Base-by-base conservation (phyloP, 2,888 invertebrate species). In the Macroteleia sp. region DNA sequence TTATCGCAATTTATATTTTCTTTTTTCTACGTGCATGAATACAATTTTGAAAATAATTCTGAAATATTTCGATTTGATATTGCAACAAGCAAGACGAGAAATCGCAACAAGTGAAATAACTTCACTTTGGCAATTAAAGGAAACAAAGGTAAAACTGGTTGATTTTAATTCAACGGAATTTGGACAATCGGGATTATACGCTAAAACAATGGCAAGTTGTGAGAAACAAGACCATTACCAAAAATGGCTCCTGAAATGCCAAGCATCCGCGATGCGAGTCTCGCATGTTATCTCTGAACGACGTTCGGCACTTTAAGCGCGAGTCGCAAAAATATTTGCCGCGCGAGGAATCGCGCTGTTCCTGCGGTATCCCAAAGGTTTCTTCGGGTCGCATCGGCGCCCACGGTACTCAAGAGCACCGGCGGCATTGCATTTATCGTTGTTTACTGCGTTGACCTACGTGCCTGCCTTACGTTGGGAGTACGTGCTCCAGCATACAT, bases 251-350 rank as follows among this genome's bases (percentile, higher is more conserved):
- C 77, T 80, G 77, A 80, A 80, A 80, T 80, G 74, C 77, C 19
- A 36, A 62, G 77, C 77, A 80, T 80, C 54, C 74, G 48, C 48
- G 25, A 46, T 50, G 56, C 77, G 42, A 71, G 57, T 14, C 41
- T 54, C 19, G 66, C 57, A 28, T 69, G 57, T 78, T 77, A 80
- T 80, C 80, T 74, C 32, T 52, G 74, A 75, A 80, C 80, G 80
- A 76, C 78, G 83, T 83, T 80, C 79, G 80, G 82, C 84, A 83
- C 83, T 83, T 84, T 82, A 79, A 67, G 83, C 81, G 69, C 73
- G 59, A 71, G 56, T 64, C 69, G 62, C 79, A 75, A 80, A 85
- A 83, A 84, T 85, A 85, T 85, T 82, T 81, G 64, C 76, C 56
- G 75, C 32, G 77, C 57, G 64, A 50, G 67, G 74, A 77, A 64